Conservation (phyloP, 2,113 vertebrate species). For the Brachirus orientalis region DNA sequence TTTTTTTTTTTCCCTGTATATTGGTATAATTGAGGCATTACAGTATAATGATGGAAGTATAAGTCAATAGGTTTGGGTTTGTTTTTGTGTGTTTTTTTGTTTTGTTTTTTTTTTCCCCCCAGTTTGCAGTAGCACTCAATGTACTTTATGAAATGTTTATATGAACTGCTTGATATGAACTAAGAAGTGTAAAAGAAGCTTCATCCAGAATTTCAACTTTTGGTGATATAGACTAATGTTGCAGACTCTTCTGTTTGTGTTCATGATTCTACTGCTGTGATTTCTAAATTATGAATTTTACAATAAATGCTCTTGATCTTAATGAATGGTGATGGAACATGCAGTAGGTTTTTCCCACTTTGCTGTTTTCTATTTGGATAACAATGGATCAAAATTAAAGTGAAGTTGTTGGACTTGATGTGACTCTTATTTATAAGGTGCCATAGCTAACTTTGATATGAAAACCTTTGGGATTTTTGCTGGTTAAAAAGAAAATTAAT, state of each 20-base stretch:
- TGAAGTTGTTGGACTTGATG: constrained; percentile 11
- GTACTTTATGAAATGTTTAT: constrained; percentile 54
- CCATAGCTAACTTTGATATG: background rate
- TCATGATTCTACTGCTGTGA: constrained; percentile 46
- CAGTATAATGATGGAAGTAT: constrained; percentile 3
- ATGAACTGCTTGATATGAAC: constrained; percentile 60
- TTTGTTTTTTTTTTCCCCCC: constrained; percentile 17
- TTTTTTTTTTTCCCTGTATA: constrained; percentile 50
- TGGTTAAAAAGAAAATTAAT: too few species aligned
- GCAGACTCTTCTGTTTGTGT: constrained; percentile 25
- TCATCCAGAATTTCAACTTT: constrained; percentile 32
- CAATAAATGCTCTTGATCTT: constrained; percentile 48
- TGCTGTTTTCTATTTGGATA: constrained; percentile 40
- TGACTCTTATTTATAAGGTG: background rate
- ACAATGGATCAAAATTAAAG: constrained; percentile 50
- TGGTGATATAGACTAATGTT: constrained; percentile 37
- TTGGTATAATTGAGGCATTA: constrained; percentile 71
- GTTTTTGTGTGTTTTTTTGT: too few species aligned
- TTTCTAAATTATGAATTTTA: constrained; percentile 46
- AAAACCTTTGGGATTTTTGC: background rate
- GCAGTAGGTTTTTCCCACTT: constrained; percentile 39
- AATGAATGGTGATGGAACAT: constrained; percentile 26
- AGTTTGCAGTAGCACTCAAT: constrained; percentile 44
- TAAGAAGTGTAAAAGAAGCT: constrained; percentile 19
- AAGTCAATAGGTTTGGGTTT: constrained; percentile 27